Base-by-base conservation (phyloP, 1,140 invertebrate species). In the Pseudachorutes palmiensis region DNA sequence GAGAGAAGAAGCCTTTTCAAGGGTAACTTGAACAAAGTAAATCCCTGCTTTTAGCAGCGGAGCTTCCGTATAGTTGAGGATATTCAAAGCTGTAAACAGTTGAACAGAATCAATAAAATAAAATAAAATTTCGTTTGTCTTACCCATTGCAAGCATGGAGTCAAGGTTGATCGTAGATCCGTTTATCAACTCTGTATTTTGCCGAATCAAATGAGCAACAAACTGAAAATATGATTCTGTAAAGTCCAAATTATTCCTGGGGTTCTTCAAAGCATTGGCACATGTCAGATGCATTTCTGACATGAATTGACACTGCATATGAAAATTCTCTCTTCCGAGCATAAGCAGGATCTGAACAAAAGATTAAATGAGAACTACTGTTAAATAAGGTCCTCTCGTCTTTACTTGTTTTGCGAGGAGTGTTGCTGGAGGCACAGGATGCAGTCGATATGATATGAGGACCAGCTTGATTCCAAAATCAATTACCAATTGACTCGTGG, bases 141-240 rank as follows among this genome's bases (percentile, higher is more conserved):
- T 65, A 70, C 69, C 61, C 32, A 67, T 62, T 29, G 36, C 31
- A 63, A 71, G 64, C 32, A 71, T 45, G 29, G 49, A 22, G 29
- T 66, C 61, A 3, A 71, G 36, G 2, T 33, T 28, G 33, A 73
- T 66, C 31, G 57, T 59, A 24, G 72, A 66, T 29, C 48, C 65
- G 24, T 69, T 68, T 26, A 73, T 57, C 14, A 71, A 30, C 41
- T 67, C 45, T 28, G 51, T 41, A 57, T 71, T 64, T 22, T 51
- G 64, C 33, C 62, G n/a, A 19, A 73, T 30, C 19, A 73, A 51
- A 30, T 71, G 72, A 16, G 49, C 72, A 55, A 71, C 32, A 33
- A 70, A 65, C 59, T 58, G 57, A 49, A 69, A 65, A 65, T 73
- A 73, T 19, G 69, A 69, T 66, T 73, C 72, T 16, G 70, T 65